Conservation (phyloP, 2,797 vertebrate species). For the Sebastiscus tertius region DNA sequence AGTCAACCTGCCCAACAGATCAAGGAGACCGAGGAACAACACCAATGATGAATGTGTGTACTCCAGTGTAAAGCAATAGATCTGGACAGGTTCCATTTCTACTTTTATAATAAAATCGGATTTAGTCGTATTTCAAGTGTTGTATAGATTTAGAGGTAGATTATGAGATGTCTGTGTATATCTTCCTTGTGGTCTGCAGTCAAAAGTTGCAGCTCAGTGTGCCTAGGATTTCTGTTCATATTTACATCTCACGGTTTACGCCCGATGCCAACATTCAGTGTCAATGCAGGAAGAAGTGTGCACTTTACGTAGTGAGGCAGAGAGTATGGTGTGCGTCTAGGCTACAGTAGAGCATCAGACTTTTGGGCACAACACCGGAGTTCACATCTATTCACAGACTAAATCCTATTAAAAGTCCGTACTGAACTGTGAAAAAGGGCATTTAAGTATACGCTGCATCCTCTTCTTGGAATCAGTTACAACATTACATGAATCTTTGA, state of each 20-base stretch:
- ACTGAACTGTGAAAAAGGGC: too few species aligned
- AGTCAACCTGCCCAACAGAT: background rate
- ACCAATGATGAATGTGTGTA: slow-evolving; percentile 2
- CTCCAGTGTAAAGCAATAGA: slow-evolving; percentile 8
- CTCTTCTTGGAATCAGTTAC: too few species aligned
- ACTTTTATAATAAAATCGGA: background rate
- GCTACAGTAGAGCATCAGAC: too few species aligned
- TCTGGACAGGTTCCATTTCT: too few species aligned
- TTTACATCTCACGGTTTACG: background rate
- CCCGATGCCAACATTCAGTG: too few species aligned
- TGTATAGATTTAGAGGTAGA: background rate
- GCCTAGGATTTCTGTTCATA: background rate
- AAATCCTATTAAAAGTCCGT: too few species aligned
- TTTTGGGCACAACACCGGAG: too few species aligned
- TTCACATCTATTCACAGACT: too few species aligned
- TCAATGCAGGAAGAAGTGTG: background rate
- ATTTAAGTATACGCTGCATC: too few species aligned
- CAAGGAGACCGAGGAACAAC: background rate
- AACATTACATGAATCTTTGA: too few species aligned
- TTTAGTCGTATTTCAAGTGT: background rate
- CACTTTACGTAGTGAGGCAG: background rate
- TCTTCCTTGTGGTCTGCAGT: background rate
- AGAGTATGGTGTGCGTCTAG: background rate
- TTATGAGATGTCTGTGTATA: background rate
- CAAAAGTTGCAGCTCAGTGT: background rate